phyloP scores from a whole-genome alignment of 92 coral and sea anemone species.

The Epizoanthus illoricatus region DNA sequence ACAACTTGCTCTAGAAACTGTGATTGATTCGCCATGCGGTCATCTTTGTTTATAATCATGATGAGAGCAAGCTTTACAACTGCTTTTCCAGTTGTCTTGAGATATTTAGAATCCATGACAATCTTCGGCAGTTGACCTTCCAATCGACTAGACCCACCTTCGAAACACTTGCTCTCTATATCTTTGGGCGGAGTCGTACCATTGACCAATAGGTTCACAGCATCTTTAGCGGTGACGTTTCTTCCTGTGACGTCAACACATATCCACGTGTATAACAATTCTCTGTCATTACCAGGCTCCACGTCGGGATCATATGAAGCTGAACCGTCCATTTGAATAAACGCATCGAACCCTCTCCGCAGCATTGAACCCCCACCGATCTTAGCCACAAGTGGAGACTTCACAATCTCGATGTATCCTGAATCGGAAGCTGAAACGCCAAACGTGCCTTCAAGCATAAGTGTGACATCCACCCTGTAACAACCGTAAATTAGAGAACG shows the following conservation, averaged over 20 bases:
- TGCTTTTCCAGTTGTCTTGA: constrained; percentile 20
- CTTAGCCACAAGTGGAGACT: constrained; percentile 55
- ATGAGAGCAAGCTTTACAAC: not conserved
- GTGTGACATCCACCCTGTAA: not conserved
- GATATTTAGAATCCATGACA: constrained; percentile 29
- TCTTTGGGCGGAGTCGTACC: constrained; percentile 10
- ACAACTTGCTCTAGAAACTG: constrained; percentile 12
- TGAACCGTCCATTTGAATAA: constrained; percentile 59
- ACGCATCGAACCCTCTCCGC: constrained; percentile 43
- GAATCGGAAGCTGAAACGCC: constrained; percentile 20
- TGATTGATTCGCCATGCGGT: constrained; percentile 6
- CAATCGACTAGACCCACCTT: constrained; percentile 5
- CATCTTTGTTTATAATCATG: constrained; percentile 5
- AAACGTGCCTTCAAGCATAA: not conserved
- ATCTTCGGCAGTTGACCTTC: constrained; percentile 25
- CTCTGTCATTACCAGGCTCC: constrained; percentile 17
- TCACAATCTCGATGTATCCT: constrained; percentile 40
- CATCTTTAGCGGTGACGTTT: constrained; percentile 6
- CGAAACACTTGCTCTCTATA: constrained; percentile 22
- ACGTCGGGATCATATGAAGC: constrained; percentile 69
- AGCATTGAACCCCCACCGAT: constrained; percentile 53
- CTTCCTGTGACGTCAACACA: constrained; percentile 18
- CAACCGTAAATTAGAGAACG: constrained; percentile 4
- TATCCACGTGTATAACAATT: constrained; percentile 14
- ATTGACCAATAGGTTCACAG: not conserved